Conservation (phyloP, 2,797 vertebrate genomes). For the Tokudaia tokunoshimensis region DNA sequence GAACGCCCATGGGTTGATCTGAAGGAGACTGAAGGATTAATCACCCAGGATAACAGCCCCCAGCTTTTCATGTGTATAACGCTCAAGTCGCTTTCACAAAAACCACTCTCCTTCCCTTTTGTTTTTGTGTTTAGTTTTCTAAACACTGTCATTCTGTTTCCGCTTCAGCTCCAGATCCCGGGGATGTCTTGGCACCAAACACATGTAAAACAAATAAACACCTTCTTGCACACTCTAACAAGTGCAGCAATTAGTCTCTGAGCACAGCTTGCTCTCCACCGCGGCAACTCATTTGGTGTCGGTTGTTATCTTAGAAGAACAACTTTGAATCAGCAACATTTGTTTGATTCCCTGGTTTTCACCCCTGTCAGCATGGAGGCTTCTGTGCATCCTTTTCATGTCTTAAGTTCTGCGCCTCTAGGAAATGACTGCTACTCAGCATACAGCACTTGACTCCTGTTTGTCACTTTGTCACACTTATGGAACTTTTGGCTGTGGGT, state of each 20-base stretch:
- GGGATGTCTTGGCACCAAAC: conserved; percentile 82
- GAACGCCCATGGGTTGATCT: conserved; percentile 66
- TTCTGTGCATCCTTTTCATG: conserved; percentile 62
- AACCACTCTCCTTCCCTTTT: conserved; percentile 72
- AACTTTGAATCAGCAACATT: conserved; percentile 78
- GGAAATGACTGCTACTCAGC: conserved; percentile 45
- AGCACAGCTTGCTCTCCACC: conserved; percentile 81
- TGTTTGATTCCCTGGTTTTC: conserved; percentile 72
- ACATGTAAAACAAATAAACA: conserved; percentile 85
- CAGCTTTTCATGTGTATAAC: conserved; percentile 76
- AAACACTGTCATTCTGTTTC: conserved; percentile 86
- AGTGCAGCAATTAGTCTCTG: conserved; percentile 83
- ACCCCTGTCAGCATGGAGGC: conserved; percentile 10
- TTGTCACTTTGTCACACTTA: conserved; percentile 60
- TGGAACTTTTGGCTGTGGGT: conserved; percentile 45
- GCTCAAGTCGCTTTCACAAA: conserved; percentile 77
- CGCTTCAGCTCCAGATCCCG: conserved; percentile 81
- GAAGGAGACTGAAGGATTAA: conserved; percentile 80
- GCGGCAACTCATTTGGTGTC: conserved; percentile 73
- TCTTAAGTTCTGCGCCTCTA: not conserved
- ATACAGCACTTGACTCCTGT: conserved; percentile 52
- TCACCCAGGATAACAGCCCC: conserved; percentile 77
- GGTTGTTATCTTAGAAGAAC: conserved; percentile 73
- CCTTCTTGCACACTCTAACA: conserved; percentile 84
- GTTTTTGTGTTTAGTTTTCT: conserved; percentile 83